These are phyloP conservation scores for Drosophila leontia DNA, from an alignment of 1,140 invertebrate genomes.

Conservation along the genomic window DNA sequence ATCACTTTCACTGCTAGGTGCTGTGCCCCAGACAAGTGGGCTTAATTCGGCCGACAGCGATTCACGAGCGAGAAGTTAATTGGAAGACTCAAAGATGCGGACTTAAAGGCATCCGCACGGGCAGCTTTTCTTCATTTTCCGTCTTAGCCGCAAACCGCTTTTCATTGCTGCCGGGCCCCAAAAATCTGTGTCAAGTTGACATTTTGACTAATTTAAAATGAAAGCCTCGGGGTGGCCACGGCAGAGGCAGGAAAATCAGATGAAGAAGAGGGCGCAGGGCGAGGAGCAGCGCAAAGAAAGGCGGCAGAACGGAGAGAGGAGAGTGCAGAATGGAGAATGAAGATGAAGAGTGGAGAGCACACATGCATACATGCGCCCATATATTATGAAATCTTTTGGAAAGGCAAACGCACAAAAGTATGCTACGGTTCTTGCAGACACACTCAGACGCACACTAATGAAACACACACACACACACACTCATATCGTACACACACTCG, in stretches of 20 bases:
- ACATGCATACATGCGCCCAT: constrained; percentile 23
- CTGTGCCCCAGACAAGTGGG: constrained; percentile 4
- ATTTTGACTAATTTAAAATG: constrained; percentile 81
- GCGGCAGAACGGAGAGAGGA: constrained; percentile 1
- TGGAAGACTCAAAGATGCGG: constrained; percentile 38
- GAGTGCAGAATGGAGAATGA: neutral
- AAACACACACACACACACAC: constrained; percentile 29
- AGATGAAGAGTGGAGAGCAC: constrained; percentile 1
- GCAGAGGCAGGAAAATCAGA: constrained; percentile 13
- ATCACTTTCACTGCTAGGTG: constrained; percentile 5
- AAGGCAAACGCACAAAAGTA: constrained; percentile 61
- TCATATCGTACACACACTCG: constrained; percentile 10
- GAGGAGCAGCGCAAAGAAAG: neutral
- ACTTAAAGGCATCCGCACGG: constrained; percentile 38
- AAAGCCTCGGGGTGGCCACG: constrained; percentile 35
- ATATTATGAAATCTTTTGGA: constrained; percentile 59
- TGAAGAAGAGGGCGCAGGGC: neutral
- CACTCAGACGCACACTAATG: constrained; percentile 44
- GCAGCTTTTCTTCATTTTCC: constrained; percentile 21
- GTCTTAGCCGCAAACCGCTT: constrained; percentile 46
- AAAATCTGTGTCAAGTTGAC: constrained; percentile 83
- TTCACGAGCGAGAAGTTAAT: constrained; percentile 41
- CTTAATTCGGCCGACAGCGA: constrained; percentile 7
- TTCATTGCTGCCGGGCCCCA: constrained; percentile 47
- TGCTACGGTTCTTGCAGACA: constrained; percentile 62